Evolutionary conservation across 2,888 invertebrate species (phyloP).

Genomic region (Tetranychus truncatus): DNA sequence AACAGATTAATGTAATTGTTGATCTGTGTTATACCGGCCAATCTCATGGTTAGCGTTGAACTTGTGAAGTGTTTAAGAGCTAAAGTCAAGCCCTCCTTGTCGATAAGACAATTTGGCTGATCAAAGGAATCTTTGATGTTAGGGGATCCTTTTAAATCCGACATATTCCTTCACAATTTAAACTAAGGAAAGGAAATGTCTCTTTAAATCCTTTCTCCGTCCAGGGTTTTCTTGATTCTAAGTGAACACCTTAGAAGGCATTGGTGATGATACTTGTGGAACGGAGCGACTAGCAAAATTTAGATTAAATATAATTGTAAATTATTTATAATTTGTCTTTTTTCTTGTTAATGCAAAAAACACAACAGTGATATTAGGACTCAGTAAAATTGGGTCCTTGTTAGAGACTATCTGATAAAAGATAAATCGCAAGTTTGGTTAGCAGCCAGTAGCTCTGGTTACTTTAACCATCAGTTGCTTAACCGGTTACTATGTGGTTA

Average conservation of each 20-base stretch:
- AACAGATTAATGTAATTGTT: slow-evolving; percentile 71
- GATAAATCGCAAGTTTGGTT: no score
- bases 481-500: no score
- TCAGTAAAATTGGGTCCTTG: no score
- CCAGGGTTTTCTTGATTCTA: background rate
- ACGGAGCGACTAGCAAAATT: background rate
- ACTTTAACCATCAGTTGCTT: no score
- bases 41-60: slow-evolving; percentile 74
- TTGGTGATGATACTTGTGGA: background rate
- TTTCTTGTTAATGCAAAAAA: background rate
- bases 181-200: no score
- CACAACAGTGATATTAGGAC: no score
- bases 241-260: background rate
- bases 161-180: background rate
- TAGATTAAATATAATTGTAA: background rate
- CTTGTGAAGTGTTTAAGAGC: slow-evolving; percentile 94
- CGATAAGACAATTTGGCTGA: slow-evolving; percentile 21
- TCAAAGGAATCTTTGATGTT: background rate
- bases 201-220: no score
- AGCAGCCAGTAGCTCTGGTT: no score
- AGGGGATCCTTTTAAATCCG: background rate
- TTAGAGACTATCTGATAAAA: no score
- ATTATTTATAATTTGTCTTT: background rate
- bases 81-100: slow-evolving; percentile 57
- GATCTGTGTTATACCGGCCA: slow-evolving; percentile 82